phyloP scores from a whole-genome alignment of 2,888 invertebrate genomes.

The Dynastes tityus region DNA sequence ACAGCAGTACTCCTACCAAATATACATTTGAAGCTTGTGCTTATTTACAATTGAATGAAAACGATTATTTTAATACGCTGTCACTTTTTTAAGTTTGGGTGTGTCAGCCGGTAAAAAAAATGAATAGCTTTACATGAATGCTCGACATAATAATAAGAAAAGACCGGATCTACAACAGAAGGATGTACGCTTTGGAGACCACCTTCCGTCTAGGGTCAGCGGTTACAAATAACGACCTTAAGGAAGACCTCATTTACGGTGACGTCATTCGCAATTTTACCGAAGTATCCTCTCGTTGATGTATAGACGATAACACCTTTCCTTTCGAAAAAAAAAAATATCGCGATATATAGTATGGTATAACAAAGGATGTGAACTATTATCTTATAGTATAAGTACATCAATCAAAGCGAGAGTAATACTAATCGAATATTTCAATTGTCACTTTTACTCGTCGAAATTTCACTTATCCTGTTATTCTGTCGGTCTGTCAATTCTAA shows the following conservation, averaged over 20 bases:
- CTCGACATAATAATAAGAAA: slow-evolving; percentile 15
- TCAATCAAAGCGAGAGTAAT: neutral
- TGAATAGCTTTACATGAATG: neutral
- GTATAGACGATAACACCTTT: slow-evolving; percentile 1
- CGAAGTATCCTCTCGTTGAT: slow-evolving; percentile 13
- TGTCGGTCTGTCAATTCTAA: neutral
- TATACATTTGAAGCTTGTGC: too few relatives aligned
- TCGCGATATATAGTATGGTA: neutral
- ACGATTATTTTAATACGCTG: neutral
- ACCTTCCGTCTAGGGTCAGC: slow-evolving; percentile 35
- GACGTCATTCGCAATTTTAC: slow-evolving; percentile 36
- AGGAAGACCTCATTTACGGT: slow-evolving; percentile 36
- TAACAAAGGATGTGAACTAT: neutral
- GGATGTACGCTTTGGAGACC: slow-evolving; percentile 33
- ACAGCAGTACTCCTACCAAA: too few relatives aligned
- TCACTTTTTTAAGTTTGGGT: neutral
- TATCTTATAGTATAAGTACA: neutral
- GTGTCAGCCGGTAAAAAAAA: neutral
- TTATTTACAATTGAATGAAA: neutral
- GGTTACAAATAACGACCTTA: slow-evolving; percentile 35
- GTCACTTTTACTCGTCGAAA: slow-evolving; percentile 36
- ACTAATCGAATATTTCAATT: slow-evolving; percentile 2
- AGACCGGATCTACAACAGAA: slow-evolving; percentile 26
- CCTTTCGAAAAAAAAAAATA: slow-evolving; percentile 16
- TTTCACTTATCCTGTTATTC: slow-evolving; percentile 19